A percentile compares a stretch with the other conserved stretches of the same genome.
phyloP scores from a whole-genome alignment of 2,888 invertebrate genomes.

The Dioctria rufipes region DNA sequence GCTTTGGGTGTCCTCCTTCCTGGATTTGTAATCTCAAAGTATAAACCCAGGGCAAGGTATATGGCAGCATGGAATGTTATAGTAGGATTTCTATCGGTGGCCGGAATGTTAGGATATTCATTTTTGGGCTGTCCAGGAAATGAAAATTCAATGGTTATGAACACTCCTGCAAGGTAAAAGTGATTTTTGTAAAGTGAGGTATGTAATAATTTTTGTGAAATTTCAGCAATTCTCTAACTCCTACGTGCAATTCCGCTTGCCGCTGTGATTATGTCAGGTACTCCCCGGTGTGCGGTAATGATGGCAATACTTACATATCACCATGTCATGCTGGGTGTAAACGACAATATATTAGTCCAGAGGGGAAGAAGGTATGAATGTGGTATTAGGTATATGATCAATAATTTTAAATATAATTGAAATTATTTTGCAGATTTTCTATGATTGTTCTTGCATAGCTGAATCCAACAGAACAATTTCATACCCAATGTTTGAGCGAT shows the following conservation, averaged over 20 bases:
- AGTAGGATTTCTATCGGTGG: slow-evolving; percentile 76
- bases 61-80: slow-evolving; percentile 81
- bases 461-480: slow-evolving; percentile 59
- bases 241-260: slow-evolving; percentile 77
- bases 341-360: slow-evolving; percentile 67
- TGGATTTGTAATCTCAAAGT: slow-evolving; percentile 78
- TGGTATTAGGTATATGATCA: background rate
- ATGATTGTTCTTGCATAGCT: slow-evolving; percentile 67
- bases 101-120: slow-evolving; percentile 77
- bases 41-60: slow-evolving; percentile 77
- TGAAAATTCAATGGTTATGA: slow-evolving; percentile 72
- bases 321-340: slow-evolving; percentile 86
- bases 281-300: slow-evolving; percentile 81
- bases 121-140: slow-evolving; percentile 79
- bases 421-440: slow-evolving; percentile 63
- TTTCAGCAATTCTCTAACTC: slow-evolving; percentile 57
- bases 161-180: slow-evolving; percentile 66
- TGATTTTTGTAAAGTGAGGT: background rate
- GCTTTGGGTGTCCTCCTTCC: slow-evolving; percentile 80
- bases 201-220: background rate
- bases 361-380: slow-evolving; percentile 71
- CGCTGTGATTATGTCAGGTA: slow-evolving; percentile 81
- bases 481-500: slow-evolving; percentile 63
- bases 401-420: background rate
- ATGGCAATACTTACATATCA: slow-evolving; percentile 80